These are phyloP conservation scores for Euura lappo DNA, from an alignment of 1,140 invertebrate species.

Conservation along the genomic window DNA sequence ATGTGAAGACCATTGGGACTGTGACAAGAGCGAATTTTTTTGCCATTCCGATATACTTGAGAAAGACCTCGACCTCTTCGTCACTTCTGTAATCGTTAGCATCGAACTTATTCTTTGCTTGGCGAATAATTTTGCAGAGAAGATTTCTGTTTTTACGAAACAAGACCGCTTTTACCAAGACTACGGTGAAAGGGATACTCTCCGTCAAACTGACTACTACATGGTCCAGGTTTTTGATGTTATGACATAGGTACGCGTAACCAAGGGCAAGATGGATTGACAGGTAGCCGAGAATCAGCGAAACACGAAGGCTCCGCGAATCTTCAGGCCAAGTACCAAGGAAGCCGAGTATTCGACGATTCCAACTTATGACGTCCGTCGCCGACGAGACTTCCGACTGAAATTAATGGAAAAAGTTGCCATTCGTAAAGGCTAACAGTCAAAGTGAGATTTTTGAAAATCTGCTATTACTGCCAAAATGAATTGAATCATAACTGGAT, in stretches of 20 bases:
- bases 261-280: conserved; percentile 41
- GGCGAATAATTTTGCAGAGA: conserved; percentile 38
- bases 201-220: conserved; percentile 49
- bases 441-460: too few species aligned
- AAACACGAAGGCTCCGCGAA: conserved; percentile 34
- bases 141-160: conserved; percentile 34
- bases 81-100: conserved; percentile 32
- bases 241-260: conserved; percentile 44
- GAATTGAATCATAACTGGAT: too few species aligned
- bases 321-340: conserved; percentile 47
- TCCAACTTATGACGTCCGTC: conserved; percentile 40
- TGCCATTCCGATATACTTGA: conserved; percentile 38
- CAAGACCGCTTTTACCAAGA: conserved; percentile 40
- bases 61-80: conserved; percentile 35
- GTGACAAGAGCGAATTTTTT: conserved; percentile 42
- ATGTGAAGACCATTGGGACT: conserved; percentile 38
- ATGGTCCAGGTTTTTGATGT: conserved; percentile 41
- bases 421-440: too few species aligned
- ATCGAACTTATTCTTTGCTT: conserved; percentile 41
- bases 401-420: neutral
- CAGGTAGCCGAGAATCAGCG: conserved; percentile 40
- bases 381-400: conserved; percentile 34
- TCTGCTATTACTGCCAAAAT: too few species aligned
- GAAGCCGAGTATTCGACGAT: conserved; percentile 32
- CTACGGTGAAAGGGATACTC: conserved; percentile 47